phyloP scores from a whole-genome alignment of 2,888 invertebrate genomes.

The Cataglyphis albicans region DNA sequence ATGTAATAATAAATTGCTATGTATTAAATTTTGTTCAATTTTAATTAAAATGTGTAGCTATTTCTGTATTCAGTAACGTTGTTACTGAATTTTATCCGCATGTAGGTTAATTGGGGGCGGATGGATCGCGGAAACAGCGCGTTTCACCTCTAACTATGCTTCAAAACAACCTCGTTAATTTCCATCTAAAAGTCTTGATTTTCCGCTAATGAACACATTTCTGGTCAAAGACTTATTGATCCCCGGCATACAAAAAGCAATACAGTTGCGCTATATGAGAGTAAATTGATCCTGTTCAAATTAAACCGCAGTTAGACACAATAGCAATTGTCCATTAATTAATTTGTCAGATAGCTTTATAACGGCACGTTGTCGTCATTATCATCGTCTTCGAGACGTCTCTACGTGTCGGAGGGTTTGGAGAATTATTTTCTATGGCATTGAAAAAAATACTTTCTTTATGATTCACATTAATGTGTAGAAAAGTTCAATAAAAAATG shows the following conservation, averaged over 20 bases:
- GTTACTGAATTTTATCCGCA: slow-evolving; percentile 41
- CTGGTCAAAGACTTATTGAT: slow-evolving; percentile 36
- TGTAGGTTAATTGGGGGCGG: slow-evolving; percentile 53
- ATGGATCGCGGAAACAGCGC: slow-evolving; percentile 29
- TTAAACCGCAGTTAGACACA: slow-evolving; percentile 70
- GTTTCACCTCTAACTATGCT: slow-evolving; percentile 35
- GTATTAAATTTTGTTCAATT: slow-evolving; percentile 34
- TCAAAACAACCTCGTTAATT: slow-evolving; percentile 55
- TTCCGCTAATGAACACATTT: slow-evolving; percentile 43
- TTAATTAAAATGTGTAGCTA: slow-evolving; percentile 51
- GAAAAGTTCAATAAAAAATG: slow-evolving; percentile 19
- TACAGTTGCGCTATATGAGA: slow-evolving; percentile 7
- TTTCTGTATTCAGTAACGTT: slow-evolving; percentile 25
- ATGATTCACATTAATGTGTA: slow-evolving; percentile 39
- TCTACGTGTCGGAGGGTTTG: background rate
- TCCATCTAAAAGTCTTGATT: slow-evolving; percentile 51
- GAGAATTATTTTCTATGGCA: slow-evolving; percentile 42
- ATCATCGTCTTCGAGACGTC: background rate
- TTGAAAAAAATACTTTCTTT: slow-evolving; percentile 21
- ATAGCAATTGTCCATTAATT: slow-evolving; percentile 74
- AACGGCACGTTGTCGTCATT: slow-evolving; percentile 9
- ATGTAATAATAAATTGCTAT: slow-evolving; percentile 26
- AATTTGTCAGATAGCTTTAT: slow-evolving; percentile 63
- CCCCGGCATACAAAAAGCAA: background rate
- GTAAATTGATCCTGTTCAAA: slow-evolving; percentile 63